Evolutionary conservation across 2,797 vertebrate genomes (phyloP), one percentile per base, ranked within the genome.

Genomic region (Mustela erminea): DNA sequence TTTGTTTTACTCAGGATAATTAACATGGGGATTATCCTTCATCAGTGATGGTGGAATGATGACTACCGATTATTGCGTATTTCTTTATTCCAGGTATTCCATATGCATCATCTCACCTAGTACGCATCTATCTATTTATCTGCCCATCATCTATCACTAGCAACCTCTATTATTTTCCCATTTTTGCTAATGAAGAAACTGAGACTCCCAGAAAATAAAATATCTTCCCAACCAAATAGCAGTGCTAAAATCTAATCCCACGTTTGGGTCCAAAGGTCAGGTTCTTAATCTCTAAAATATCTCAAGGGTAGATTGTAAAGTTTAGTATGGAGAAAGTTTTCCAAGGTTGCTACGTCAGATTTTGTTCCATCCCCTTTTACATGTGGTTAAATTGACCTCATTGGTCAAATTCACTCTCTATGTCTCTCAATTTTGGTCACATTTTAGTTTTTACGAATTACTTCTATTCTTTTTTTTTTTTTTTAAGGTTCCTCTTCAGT

Each of bases 121-220:
- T 25, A 72, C 29, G 27, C 25, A 29, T 32, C 29, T 46, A 46
- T 11, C 32, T 56, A 38, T 27, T 32, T 60, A 21, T 60, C 13
- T 52, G 10, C 38, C 25, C 17, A 18, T 35, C 6, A 62, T 29
- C 23, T 70, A 15, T 2, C n/a, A 56, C 32, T 46, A 32, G 43
- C 17, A 75, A 75, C 43, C 74, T 49, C 15, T 32, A 75, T 49
- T 75, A 84, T 93, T 80, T 93, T 78, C 3, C 12, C 17, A 64
- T 18, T 88, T 91, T 93, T 81, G 15, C 54, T 82, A 82, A 88
- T 43, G 23, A 89, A 83, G 49, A 70, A 87, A 84, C 14, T 18
- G 52, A 95, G 8, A 7, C 5, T 94, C 64, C 66, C 32, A 92
- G n/a, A 74, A 97, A 93, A 43, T 58, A 84, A 90, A 95, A 72